Percentiles rank a stretch among this genome's conserved stretches.
Conservation (phyloP, 2,113 vertebrate genomes). For the Oreotrochilus melanogaster region DNA sequence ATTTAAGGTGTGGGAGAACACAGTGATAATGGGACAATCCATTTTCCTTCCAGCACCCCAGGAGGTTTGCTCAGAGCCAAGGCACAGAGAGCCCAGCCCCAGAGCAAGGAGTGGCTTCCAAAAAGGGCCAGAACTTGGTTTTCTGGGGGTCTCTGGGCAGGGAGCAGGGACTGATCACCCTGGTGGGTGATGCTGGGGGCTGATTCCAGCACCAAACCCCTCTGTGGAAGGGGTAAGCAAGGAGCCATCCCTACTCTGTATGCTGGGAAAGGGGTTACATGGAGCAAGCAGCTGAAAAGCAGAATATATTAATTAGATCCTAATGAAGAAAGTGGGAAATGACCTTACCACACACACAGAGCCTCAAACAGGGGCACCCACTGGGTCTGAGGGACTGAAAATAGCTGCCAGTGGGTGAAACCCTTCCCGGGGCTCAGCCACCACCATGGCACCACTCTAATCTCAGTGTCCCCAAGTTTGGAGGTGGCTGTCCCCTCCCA, state of each 20-base stretch:
- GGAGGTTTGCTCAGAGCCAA: background rate
- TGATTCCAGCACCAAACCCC: background rate
- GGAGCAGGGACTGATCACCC: background rate
- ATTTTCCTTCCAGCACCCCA: background rate
- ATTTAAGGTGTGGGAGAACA: conserved; percentile 26
- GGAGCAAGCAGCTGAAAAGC: background rate
- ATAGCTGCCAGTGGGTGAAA: background rate
- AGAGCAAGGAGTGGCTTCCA: too few species aligned
- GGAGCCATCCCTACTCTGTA: background rate
- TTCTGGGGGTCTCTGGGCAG: background rate
- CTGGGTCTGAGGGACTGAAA: background rate
- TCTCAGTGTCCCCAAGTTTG: accelerated
- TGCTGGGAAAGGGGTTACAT: background rate
- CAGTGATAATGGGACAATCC: background rate
- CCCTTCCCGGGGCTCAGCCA: background rate
- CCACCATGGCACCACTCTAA: accelerated
- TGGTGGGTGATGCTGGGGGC: accelerated
- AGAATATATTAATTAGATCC: background rate
- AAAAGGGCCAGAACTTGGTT: too few species aligned
- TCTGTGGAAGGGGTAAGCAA: accelerated
- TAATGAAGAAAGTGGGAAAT: background rate
- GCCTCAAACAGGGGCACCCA: accelerated
- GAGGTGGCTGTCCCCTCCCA: accelerated
- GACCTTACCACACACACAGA: too few species aligned
- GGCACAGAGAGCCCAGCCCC: background rate